A percentile compares a stretch with the other conserved stretches of the same genome.
phyloP scores from a whole-genome alignment of 2,797 vertebrate species.

The Gorsachius magnificus region DNA sequence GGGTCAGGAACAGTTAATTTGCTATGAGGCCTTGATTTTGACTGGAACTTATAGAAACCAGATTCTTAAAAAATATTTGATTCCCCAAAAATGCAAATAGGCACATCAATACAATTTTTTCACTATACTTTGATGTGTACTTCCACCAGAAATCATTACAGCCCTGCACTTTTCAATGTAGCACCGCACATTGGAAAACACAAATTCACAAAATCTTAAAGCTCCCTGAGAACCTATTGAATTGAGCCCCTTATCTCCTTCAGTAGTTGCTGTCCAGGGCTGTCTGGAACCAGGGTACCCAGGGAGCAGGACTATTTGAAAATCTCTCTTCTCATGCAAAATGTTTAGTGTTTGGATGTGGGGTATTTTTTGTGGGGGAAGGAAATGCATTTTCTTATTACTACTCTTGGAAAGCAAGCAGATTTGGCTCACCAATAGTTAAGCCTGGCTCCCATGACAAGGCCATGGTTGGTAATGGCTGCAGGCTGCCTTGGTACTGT shows the following conservation, averaged over 20 bases:
- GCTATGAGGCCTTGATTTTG: background rate
- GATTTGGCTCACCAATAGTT: background rate
- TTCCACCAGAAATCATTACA: background rate
- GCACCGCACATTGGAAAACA: background rate
- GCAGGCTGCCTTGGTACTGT: background rate
- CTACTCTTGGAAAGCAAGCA: background rate
- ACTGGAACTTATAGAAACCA: background rate
- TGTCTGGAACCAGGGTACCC: background rate
- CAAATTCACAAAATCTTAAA: background rate
- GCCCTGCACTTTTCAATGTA: background rate
- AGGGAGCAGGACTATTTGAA: background rate
- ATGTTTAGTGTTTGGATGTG: background rate
- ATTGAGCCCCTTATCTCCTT: background rate
- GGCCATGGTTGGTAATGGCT: accelerated
- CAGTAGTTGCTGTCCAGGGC: background rate
- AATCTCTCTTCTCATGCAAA: background rate
- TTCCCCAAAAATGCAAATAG: background rate
- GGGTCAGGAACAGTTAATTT: background rate
- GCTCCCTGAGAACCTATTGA: background rate
- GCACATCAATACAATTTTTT: background rate
- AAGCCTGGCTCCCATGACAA: background rate
- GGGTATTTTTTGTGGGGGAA: background rate
- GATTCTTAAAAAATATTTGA: background rate
- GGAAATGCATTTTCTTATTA: background rate
- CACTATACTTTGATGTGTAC: background rate